phyloP scores from a whole-genome alignment of 2,888 invertebrate genomes.

The Pollenia labialis region DNA sequence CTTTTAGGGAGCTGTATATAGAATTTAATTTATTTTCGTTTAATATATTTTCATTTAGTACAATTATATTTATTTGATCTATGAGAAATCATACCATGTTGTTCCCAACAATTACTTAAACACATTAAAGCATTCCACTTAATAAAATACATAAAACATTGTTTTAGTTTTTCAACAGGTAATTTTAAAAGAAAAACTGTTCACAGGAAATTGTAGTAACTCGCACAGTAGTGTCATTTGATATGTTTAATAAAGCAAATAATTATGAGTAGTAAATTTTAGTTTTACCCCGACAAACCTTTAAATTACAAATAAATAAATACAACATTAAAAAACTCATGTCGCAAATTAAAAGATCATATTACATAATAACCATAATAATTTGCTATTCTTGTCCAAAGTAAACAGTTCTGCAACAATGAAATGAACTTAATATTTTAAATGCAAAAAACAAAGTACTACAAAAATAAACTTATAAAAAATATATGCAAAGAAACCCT shows the following conservation, averaged over 20 bases:
- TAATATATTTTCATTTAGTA: too few species aligned
- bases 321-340: conserved; percentile 7
- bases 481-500: conserved; percentile 65
- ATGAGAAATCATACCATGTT: too few species aligned
- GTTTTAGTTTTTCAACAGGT: conserved; percentile 36
- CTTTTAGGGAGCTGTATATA: too few species aligned
- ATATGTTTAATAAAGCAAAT: conserved; percentile 70
- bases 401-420: conserved; percentile 20
- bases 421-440: conserved; percentile 39
- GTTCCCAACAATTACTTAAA: too few species aligned
- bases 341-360: conserved; percentile 38
- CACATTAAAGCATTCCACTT: too few species aligned
- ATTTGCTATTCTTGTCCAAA: conserved; percentile 46
- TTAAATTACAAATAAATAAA: conserved; percentile 5
- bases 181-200: conserved; percentile 8
- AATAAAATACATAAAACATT: too few species aligned
- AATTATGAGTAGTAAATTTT: conserved; percentile 51
- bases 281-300: not conserved
- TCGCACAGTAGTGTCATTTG: conserved; percentile 21
- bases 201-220: conserved; percentile 47
- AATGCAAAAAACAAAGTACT: conserved; percentile 12
- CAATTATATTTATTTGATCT: too few species aligned
- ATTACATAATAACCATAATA: conserved; percentile 66
- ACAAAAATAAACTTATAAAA: conserved; percentile 23
- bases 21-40: too few species aligned